phyloP scores from a whole-genome alignment of 1,140 invertebrate genomes.

The Dufourea novaeangliae region DNA sequence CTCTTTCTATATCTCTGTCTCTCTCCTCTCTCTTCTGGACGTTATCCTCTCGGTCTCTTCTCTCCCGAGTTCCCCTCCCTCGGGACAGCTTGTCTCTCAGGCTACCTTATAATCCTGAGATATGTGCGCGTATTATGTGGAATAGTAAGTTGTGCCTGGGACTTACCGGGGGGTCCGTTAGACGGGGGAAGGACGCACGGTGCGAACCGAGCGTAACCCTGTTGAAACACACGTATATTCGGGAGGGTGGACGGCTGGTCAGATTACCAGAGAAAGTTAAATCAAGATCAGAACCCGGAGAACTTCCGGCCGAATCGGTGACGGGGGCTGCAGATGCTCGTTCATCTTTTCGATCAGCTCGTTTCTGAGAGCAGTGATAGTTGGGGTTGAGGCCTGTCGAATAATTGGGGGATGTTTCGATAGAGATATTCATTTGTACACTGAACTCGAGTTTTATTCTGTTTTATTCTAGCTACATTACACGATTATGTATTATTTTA shows the following conservation, averaged over 20 bases:
- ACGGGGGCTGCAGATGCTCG: slow-evolving; percentile 30
- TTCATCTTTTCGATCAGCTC: neutral
- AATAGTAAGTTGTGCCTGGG: slow-evolving; percentile 71
- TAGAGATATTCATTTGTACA: neutral
- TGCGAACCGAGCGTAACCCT: slow-evolving; percentile 69
- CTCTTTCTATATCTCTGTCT: neutral
- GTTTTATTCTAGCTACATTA: too few relatives aligned
- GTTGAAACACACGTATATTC: slow-evolving; percentile 68
- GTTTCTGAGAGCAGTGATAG: too few relatives aligned
- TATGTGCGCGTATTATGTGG: slow-evolving; percentile 79
- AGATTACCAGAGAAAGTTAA: slow-evolving; percentile 67
- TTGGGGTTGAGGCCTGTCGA: neutral
- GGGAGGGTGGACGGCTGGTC: slow-evolving; percentile 39
- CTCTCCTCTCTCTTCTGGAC: neutral
- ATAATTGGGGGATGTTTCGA: neutral
- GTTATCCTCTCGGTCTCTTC: neutral
- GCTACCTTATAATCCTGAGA: slow-evolving; percentile 80
- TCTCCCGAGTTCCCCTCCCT: slow-evolving; percentile 30
- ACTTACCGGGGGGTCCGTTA: slow-evolving; percentile 64
- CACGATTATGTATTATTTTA: too few relatives aligned
- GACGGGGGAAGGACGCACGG: slow-evolving; percentile 55
- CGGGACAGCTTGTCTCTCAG: slow-evolving; percentile 47
- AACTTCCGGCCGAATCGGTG: slow-evolving; percentile 48
- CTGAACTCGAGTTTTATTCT: too few relatives aligned
- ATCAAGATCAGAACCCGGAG: slow-evolving; percentile 59